A percentile compares a stretch with the other conserved stretches of the same genome.
Evolutionary conservation across 30 jellyfish, hydroid and myxozoan species (phyloP).

Genomic region (Turritopsis dohrnii): DNA sequence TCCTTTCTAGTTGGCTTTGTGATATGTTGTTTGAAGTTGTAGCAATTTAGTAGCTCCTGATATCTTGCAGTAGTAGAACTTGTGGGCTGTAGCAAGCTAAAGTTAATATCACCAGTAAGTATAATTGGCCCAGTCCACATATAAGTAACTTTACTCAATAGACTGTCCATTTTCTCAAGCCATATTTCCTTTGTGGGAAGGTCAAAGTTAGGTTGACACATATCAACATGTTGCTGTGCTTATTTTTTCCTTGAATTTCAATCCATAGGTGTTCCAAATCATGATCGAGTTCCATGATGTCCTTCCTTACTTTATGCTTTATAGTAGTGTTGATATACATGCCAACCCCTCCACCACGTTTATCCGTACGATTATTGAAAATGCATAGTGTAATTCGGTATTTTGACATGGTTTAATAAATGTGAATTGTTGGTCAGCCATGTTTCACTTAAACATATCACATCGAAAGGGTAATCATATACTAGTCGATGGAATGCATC

Average conservation of each 20-base stretch:
- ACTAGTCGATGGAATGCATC: background rate
- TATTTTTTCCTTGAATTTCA: background rate
- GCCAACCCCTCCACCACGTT: constrained; percentile 14
- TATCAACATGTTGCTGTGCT: background rate
- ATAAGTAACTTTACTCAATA: background rate
- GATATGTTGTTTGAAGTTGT: background rate
- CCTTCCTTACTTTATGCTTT: background rate
- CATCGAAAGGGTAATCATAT: background rate
- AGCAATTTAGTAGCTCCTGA: background rate
- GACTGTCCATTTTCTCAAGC: background rate
- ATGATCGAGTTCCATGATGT: background rate
- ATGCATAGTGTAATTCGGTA: background rate
- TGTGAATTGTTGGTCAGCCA: constrained; percentile 1
- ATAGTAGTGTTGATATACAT: background rate
- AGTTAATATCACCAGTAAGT: background rate
- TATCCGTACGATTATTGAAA: background rate
- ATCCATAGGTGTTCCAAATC: constrained; percentile 13
- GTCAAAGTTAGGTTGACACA: background rate
- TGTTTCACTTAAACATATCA: constrained; percentile 6
- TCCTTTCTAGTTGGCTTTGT: background rate
- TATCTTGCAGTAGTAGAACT: background rate
- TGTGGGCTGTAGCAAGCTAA: background rate
- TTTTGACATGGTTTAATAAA: background rate
- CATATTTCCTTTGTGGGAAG: background rate
- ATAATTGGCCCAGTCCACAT: background rate